A percentile compares a stretch with the other conserved stretches of the same genome.
These are phyloP conservation scores for Perca fluviatilis DNA, from an alignment of 2,113 vertebrate genomes.

Conservation along the genomic window DNA sequence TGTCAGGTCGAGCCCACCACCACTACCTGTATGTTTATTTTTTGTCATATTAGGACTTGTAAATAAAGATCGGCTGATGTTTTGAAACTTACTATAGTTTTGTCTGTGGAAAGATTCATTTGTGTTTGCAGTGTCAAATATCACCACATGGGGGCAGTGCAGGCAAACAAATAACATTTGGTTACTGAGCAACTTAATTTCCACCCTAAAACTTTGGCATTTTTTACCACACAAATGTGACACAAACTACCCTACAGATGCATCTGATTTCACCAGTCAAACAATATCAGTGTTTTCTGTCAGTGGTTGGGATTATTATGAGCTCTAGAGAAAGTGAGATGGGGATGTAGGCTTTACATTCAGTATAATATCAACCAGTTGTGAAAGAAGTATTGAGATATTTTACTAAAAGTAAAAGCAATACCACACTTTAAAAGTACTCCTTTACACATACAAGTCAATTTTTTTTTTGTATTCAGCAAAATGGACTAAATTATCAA, in stretches of 20 bases:
- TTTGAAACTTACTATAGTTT: constrained; percentile 42
- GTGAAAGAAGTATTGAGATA: no score
- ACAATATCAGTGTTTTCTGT: no score
- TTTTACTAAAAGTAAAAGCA: background rate
- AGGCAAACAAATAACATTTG: background rate
- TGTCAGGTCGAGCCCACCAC: constrained; percentile 16
- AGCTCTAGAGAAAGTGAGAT: background rate
- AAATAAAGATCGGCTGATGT: constrained; percentile 80
- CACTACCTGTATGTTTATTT: constrained; percentile 39
- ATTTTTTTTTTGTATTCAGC: background rate
- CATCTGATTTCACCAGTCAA: background rate
- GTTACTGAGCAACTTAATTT: background rate
- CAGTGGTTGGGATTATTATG: background rate
- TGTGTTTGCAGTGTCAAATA: background rate
- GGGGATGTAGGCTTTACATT: background rate
- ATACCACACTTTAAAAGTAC: background rate
- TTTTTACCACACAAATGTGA: background rate
- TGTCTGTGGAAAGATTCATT: background rate
- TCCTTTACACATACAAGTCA: no score
- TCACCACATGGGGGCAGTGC: constrained; percentile 59
- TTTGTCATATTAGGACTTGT: constrained; percentile 66
- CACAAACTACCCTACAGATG: background rate
- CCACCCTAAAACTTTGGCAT: background rate
- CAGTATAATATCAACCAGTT: background rate
- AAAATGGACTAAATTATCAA: background rate